A percentile compares a stretch with the other conserved stretches of the same genome.
Conservation (phyloP, 2,113 vertebrate genomes). For the Channa argus region DNA sequence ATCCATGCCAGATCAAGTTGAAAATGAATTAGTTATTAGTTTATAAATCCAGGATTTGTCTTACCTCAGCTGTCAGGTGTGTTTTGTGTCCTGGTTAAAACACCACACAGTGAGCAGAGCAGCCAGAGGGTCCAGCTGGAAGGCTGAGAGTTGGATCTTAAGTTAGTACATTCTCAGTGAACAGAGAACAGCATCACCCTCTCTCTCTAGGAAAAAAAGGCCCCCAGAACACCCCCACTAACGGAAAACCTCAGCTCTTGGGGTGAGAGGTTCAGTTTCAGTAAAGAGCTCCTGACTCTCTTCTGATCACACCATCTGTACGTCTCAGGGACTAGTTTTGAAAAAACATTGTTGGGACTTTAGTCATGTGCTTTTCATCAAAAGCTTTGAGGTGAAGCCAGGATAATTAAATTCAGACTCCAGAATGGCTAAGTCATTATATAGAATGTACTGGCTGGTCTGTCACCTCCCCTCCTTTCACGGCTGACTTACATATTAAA, state of each 20-base stretch:
- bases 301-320: constrained; percentile 82
- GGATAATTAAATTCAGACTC: constrained; percentile 85
- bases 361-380: constrained; percentile 95
- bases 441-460: constrained; percentile 74
- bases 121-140: constrained; percentile 67
- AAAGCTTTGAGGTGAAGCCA: constrained; percentile 88
- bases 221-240: constrained; percentile 60
- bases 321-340: constrained; percentile 84
- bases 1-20: background rate
- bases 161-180: constrained; percentile 67
- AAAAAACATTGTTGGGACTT: constrained; percentile 84
- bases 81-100: constrained; percentile 60
- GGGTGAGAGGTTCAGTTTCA: constrained; percentile 85
- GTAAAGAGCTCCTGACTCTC: constrained; percentile 86
- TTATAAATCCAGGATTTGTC: constrained; percentile 47
- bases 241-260: constrained; percentile 70
- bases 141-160: constrained; percentile 62
- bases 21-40: background rate
- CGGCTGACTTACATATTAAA: constrained; percentile 41
- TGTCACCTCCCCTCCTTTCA: constrained; percentile 52
- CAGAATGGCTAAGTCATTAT: constrained; percentile 81
- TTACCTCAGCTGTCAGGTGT: constrained; percentile 71
- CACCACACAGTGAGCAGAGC: constrained; percentile 50
- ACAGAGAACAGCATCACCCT: constrained; percentile 64
- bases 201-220: constrained; percentile 43